These are phyloP conservation scores for Apamea crenata DNA, from an alignment of 2,888 invertebrate species.

Conservation along the genomic window DNA sequence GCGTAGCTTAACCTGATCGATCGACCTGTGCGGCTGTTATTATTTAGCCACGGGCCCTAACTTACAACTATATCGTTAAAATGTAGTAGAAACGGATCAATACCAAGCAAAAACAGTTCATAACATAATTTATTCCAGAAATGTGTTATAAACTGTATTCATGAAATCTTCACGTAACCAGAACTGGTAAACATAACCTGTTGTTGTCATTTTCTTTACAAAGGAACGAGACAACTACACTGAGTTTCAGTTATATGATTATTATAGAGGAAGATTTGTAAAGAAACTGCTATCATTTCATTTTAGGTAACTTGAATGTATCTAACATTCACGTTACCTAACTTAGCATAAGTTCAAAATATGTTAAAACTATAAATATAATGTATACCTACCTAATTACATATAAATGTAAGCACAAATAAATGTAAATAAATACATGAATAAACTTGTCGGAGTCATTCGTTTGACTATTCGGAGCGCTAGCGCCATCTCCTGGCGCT, in stretches of 20 bases:
- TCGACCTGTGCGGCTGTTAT: no score
- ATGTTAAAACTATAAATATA: no score
- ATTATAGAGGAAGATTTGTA: constrained; percentile 16
- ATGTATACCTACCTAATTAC: no score
- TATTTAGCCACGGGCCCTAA: background rate
- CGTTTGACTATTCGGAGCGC: no score
- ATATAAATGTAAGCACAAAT: no score
- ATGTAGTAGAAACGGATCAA: constrained; percentile 9
- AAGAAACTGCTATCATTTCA: constrained; percentile 15
- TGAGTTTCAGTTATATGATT: constrained; percentile 47
- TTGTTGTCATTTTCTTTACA: constrained; percentile 45
- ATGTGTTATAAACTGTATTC: constrained; percentile 40
- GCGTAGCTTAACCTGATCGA: no score
- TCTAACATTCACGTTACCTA: no score
- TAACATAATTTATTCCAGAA: constrained; percentile 35
- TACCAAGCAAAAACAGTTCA: constrained; percentile 6
- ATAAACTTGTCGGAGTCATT: no score
- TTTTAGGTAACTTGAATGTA: constrained; percentile 11
- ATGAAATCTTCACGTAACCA: constrained; percentile 8
- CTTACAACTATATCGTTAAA: no score
- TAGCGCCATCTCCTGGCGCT: no score
- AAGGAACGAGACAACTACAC: constrained; percentile 6
- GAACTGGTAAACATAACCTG: constrained; percentile 35
- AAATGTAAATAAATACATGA: no score
- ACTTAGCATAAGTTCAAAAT: background rate